A percentile compares a stretch with the other conserved stretches of the same genome.
These are phyloP conservation scores for Rhizomys pruinosus DNA, from an alignment of 2,113 vertebrate genomes.

Conservation along the genomic window DNA sequence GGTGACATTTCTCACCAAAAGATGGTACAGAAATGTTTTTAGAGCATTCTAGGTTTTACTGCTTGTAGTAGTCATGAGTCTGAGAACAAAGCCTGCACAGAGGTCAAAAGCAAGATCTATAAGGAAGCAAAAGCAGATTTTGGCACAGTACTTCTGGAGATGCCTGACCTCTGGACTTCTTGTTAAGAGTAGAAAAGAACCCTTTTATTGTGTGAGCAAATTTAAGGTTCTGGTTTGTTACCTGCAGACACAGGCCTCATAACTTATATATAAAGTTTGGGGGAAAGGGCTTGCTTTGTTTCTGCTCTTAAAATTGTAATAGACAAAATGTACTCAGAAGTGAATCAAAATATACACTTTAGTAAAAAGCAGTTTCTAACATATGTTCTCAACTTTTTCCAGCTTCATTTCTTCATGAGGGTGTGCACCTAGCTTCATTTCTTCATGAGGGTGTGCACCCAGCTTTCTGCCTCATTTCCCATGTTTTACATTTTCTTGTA, in stretches of 20 bases:
- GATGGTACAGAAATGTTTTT: background rate
- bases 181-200: background rate
- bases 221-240: background rate
- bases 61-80: background rate
- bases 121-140: background rate
- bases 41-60: background rate
- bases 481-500: background rate
- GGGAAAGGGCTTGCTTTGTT: background rate
- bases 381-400: background rate
- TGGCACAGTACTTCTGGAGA: background rate
- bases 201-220: background rate
- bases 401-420: background rate
- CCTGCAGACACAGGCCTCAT: background rate
- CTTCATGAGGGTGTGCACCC: background rate
- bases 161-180: background rate
- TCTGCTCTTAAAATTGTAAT: background rate
- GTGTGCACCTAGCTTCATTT: background rate
- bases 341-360: background rate
- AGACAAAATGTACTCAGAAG: background rate
- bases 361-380: conserved; percentile 33
- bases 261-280: background rate
- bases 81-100: background rate
- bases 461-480: background rate
- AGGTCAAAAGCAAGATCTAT: background rate
- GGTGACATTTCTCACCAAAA: background rate